Percentiles rank a stretch among this genome's conserved stretches.
Conservation (phyloP, 2,113 vertebrate genomes). For the Atlantisia rogersi region DNA sequence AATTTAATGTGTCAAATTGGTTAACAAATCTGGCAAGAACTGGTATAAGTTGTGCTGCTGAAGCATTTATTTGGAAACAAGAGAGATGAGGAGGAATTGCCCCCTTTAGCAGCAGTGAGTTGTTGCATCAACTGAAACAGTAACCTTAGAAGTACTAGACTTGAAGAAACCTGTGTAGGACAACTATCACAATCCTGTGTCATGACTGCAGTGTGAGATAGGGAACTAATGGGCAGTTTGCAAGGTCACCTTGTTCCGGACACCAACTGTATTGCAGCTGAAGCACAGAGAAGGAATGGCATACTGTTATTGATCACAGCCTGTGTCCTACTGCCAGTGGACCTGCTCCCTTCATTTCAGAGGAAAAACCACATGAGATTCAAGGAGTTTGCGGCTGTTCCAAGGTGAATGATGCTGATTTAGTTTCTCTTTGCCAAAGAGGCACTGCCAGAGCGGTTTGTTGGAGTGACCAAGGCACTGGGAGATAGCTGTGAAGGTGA, state of each 20-base stretch:
- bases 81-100: neutral
- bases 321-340: neutral
- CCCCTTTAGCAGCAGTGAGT: neutral
- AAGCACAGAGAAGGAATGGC: neutral
- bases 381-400: conserved; percentile 50
- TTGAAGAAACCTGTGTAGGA: neutral
- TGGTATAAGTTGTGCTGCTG: neutral
- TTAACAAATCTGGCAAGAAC: neutral
- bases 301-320: neutral
- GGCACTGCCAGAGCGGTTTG: conserved; percentile 43
- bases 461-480: conserved; percentile 54
- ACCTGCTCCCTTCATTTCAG: neutral
- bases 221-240: neutral
- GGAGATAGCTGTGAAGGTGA: conserved; percentile 66
- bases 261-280: neutral
- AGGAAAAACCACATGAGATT: neutral
- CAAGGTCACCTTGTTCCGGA: neutral
- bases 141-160: neutral
- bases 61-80: neutral
- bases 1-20: neutral
- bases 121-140: neutral
- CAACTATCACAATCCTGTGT: neutral
- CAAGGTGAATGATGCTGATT: conserved; percentile 69
- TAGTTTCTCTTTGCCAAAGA: conserved; percentile 65
- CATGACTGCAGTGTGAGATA: neutral